Base-by-base conservation (phyloP, 2,888 invertebrate genomes). In the Metallyticus violacea region DNA sequence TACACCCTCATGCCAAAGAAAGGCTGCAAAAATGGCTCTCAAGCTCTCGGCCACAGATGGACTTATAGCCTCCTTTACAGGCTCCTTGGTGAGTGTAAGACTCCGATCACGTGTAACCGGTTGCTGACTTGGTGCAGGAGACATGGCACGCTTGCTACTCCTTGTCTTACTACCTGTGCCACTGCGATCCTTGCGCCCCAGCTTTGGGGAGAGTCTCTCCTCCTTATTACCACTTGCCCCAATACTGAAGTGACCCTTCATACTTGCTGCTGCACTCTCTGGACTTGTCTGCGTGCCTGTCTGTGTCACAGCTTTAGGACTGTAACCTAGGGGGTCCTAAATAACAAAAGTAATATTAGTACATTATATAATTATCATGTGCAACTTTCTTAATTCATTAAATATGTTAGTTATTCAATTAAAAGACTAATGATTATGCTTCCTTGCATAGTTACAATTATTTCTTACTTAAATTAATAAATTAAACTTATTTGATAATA, bases 1-100 rank as follows among this genome's bases (percentile, higher is more conserved):
- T 81, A 99, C 96, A 22, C 98, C 97, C 92, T 99, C 99, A 91
- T 99, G 99, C 99, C 99, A 99, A 1, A 99, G 92, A 89, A 99
- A 95, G 0, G 99, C 98, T 0, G 99, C 99, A 92, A 99, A 99
- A 6, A 98, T 97, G 0, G 98, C 97, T n/a, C 99, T 93, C 27
- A 98, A 92, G 89, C 97, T 96, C 91, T 99, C 98, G 0, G 98
- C 98, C 85, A 98, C 96, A 0, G 98, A 97, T 0, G 98, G 98
- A 89, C 98, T 97, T 91, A 98, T 94, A 0, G 98, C 99, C 95
- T 91, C 83, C 27, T 87, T 97, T 97, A 94, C 93, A 15, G 95
- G 94, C 88, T 94, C 94, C 90, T 94, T 92, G 27, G 89, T 85
- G 26, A 88, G 84, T 5, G 81, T 76, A 3, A 86, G 79, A 62